phyloP scores from a whole-genome alignment of 2,888 invertebrate genomes.

The Diloba caeruleocephala region DNA sequence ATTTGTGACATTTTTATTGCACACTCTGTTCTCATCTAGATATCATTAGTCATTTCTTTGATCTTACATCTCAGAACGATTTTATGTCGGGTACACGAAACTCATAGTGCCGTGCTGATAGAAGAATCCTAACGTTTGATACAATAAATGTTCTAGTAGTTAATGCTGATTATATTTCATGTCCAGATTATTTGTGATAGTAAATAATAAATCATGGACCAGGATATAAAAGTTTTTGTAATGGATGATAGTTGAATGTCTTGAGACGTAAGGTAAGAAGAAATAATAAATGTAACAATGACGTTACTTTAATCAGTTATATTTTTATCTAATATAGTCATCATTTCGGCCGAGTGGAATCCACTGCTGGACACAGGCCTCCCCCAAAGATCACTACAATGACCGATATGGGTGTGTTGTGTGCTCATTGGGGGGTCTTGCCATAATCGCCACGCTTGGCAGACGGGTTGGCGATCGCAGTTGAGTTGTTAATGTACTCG shows the following conservation, averaged over 20 bases:
- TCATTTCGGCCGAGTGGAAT: no score
- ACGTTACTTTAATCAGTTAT: no score
- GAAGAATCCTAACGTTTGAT: conserved; percentile 40
- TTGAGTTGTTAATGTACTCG: no score
- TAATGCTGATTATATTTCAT: conserved; percentile 47
- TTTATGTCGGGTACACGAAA: conserved; percentile 73
- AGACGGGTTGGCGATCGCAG: no score
- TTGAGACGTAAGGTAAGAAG: no score
- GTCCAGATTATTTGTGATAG: conserved; percentile 38
- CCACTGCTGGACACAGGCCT: no score
- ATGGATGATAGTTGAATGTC: conserved; percentile 11
- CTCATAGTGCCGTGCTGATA: conserved; percentile 64
- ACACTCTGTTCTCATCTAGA: conserved; percentile 82
- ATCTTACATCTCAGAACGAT: conserved; percentile 82
- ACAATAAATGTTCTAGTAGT: conserved; percentile 52
- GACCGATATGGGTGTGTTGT: no score
- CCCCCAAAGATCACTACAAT: no score
- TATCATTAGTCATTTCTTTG: conserved; percentile 84
- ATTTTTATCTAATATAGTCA: no score
- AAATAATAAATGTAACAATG: no score
- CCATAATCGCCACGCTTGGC: no score
- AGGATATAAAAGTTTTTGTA: conserved; percentile 9
- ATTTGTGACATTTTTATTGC: conserved; percentile 83
- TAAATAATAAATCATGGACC: conserved; percentile 39
- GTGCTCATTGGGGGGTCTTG: no score